Percentiles rank a stretch among this genome's conserved stretches.
phyloP scores from a whole-genome alignment of 1,140 invertebrate species.

The Glomeris maerens region DNA sequence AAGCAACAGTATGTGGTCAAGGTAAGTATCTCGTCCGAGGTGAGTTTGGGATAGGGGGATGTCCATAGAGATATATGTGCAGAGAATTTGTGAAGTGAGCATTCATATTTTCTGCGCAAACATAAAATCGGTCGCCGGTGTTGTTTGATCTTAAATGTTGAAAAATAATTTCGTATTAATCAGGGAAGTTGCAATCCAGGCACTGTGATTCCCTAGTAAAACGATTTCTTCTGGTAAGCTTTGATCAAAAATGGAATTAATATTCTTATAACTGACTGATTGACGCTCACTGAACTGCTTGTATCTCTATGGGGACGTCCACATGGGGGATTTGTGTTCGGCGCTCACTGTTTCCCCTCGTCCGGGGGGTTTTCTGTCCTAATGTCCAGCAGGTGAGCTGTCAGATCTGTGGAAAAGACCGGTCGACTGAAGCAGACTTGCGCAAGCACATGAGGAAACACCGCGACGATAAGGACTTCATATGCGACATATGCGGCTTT shows the following conservation, averaged over 20 bases:
- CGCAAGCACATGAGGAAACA: slow-evolving; percentile 25
- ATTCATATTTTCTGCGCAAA: too few species aligned
- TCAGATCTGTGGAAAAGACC: slow-evolving; percentile 24
- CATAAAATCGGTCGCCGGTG: slow-evolving; percentile 5
- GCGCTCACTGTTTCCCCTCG: too few species aligned
- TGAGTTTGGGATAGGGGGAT: not conserved
- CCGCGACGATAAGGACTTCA: slow-evolving; percentile 20
- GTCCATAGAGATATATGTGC: not conserved
- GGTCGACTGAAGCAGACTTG: slow-evolving; percentile 22
- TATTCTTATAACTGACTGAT: slow-evolving; percentile 16
- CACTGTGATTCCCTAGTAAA: too few species aligned
- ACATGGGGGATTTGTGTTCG: too few species aligned
- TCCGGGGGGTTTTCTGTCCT: too few species aligned
- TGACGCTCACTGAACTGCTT: slow-evolving; percentile 15
- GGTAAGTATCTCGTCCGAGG: too few species aligned
- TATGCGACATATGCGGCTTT: slow-evolving; percentile 25
- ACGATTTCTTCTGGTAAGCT: too few species aligned
- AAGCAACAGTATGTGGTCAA: slow-evolving; percentile 13
- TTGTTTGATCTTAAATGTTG: too few species aligned
- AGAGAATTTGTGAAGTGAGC: not conserved
- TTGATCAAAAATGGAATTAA: too few species aligned
- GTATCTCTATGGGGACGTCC: not conserved
- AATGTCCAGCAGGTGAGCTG: too few species aligned
- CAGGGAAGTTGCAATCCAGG: too few species aligned
- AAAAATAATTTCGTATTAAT: too few species aligned